Evolutionary conservation across 2,113 vertebrate species (phyloP).

Genomic region (Phalacrocorax aristotelis): DNA sequence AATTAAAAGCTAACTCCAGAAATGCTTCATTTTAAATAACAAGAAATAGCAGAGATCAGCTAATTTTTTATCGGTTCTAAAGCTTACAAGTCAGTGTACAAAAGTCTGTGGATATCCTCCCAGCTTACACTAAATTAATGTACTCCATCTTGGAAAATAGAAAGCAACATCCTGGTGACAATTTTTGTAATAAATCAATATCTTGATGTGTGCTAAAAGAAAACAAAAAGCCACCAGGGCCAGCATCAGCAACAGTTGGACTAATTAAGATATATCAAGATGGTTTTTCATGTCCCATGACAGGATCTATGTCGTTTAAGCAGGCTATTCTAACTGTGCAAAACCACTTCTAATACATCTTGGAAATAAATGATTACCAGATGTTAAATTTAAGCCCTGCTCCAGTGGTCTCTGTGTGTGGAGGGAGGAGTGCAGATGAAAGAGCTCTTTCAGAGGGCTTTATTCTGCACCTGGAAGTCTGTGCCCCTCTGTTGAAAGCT

Average conservation of each 20-base stretch:
- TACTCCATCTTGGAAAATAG: background rate
- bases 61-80: background rate
- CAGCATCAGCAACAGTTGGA: background rate
- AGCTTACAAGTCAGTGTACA: background rate
- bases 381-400: background rate
- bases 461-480: background rate
- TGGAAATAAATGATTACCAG: background rate
- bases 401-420: background rate
- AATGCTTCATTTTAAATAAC: background rate
- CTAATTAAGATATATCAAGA: background rate
- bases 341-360: background rate
- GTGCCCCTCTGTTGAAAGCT: background rate
- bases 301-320: background rate
- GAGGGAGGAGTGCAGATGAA: background rate
- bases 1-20: background rate
- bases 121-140: background rate
- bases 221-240: background rate
- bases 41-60: background rate
- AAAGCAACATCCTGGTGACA: background rate
- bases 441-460: background rate
- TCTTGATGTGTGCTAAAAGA: background rate
- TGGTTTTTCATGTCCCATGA: background rate
- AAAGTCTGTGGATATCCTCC: background rate
- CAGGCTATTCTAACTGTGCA: background rate
- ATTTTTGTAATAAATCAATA: background rate